These are phyloP conservation scores for Drosophila nebulosa DNA, from an alignment of 1,140 invertebrate species.

Conservation along the genomic window DNA sequence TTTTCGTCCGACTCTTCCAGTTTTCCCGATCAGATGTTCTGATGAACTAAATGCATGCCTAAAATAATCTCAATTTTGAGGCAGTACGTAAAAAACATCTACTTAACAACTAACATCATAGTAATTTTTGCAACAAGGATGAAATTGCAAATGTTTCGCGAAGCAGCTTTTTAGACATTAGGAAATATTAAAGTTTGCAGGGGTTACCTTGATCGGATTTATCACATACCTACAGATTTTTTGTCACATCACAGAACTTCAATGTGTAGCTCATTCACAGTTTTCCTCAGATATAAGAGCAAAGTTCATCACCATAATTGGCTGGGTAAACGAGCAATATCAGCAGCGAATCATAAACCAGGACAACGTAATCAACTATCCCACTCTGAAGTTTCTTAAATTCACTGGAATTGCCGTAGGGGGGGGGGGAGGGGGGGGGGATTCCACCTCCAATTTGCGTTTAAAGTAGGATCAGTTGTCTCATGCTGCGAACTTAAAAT, in stretches of 20 bases:
- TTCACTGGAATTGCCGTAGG: conserved; percentile 4
- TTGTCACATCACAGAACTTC: conserved; percentile 1
- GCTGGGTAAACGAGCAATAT: conserved; percentile 4
- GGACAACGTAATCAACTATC: not conserved
- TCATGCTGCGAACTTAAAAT: not conserved
- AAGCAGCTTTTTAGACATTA: too few relatives aligned
- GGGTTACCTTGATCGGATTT: not conserved
- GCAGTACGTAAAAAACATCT: not conserved
- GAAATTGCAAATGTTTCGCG: not conserved
- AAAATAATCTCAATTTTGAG: conserved; percentile 2
- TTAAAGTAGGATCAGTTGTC: conserved; percentile 6
- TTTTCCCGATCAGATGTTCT: too few relatives aligned
- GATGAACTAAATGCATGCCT: too few relatives aligned
- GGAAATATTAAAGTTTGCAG: not conserved
- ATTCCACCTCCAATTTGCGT: conserved; percentile 5
- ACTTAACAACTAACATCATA: not conserved
- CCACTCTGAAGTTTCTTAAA: not conserved
- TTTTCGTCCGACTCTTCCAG: too few relatives aligned
- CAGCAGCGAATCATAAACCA: not conserved
- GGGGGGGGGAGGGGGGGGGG: too few relatives aligned
- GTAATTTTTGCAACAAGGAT: conserved; percentile 2
- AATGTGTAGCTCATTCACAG: not conserved
- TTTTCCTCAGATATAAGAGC: too few relatives aligned
- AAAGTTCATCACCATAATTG: not conserved
- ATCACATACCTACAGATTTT: not conserved